These are phyloP conservation scores for Watsonalla binaria DNA, from an alignment of 2,888 invertebrate species.

Conservation along the genomic window DNA sequence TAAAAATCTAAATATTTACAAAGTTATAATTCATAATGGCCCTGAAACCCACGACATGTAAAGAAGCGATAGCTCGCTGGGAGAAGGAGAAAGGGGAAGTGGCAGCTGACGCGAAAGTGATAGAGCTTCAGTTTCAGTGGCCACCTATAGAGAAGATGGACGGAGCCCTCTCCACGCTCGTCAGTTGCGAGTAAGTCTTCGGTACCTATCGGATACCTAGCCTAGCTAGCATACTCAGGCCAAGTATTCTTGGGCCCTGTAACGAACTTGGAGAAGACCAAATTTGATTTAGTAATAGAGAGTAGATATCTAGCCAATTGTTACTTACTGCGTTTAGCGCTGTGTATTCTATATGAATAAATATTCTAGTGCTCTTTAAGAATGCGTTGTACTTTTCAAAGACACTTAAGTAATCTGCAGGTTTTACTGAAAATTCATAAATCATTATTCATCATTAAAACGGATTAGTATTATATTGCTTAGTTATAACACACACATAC, in stretches of 20 bases:
- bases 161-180: conserved; percentile 86
- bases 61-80: conserved; percentile 92
- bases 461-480: no score
- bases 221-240: no score
- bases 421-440: no score
- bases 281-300: background rate
- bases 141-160: conserved; percentile 98
- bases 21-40: conserved; percentile 25
- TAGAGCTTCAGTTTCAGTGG: conserved; percentile 92
- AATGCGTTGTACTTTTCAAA: background rate
- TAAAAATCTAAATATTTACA: no score
- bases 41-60: conserved; percentile 83
- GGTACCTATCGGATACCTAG: background rate
- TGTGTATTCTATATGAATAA: no score
- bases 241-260: no score
- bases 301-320: no score
- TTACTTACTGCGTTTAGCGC: no score
- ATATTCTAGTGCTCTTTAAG: background rate
- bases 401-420: no score
- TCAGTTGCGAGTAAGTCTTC: conserved; percentile 80
- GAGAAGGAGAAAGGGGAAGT: conserved; percentile 84
- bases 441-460: no score
- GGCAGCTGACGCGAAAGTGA: conserved; percentile 83
- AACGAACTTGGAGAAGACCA: background rate
- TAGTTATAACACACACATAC: no score